Evolutionary conservation across 1,140 invertebrate genomes (phyloP).

Genomic region (Pseudoatta argentina): DNA sequence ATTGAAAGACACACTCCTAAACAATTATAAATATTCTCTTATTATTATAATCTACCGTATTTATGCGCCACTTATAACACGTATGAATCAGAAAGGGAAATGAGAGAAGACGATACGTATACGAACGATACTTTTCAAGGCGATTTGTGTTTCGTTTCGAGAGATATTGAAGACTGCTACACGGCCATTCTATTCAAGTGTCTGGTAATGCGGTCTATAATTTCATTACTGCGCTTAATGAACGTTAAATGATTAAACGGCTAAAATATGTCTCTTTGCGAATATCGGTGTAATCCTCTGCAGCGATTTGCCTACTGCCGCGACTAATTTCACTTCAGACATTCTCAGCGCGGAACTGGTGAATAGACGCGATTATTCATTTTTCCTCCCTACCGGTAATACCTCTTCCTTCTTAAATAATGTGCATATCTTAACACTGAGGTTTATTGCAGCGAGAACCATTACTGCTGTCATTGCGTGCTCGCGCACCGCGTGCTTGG

Average conservation of each 20-base stretch:
- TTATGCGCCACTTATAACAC: slow-evolving; percentile 9
- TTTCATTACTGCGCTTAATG: slow-evolving; percentile 41
- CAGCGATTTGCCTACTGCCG: not conserved
- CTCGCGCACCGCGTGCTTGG: slow-evolving; percentile 22
- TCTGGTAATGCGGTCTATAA: slow-evolving; percentile 13
- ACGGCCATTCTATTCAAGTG: not conserved
- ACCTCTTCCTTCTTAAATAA: slow-evolving; percentile 65
- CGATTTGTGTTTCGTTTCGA: not conserved
- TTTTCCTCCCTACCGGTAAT: slow-evolving; percentile 56
- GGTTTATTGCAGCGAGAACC: slow-evolving; percentile 74
- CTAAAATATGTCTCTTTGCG: slow-evolving; percentile 19
- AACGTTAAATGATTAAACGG: slow-evolving; percentile 44
- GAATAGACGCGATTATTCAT: slow-evolving; percentile 41
- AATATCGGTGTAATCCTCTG: not conserved
- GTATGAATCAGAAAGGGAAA: not conserved
- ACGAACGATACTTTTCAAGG: not conserved
- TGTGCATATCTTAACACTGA: slow-evolving; percentile 71
- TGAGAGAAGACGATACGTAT: not conserved
- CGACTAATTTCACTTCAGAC: slow-evolving; percentile 46
- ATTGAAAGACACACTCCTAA: slow-evolving; percentile 55
- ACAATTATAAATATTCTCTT: slow-evolving; percentile 42
- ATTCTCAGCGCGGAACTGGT: slow-evolving; percentile 18
- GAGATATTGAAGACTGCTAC: not conserved
- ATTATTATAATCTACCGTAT: slow-evolving; percentile 45
- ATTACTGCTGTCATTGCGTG: slow-evolving; percentile 76